These are phyloP conservation scores for Saccostrea cuccullata DNA, from an alignment of 1,140 invertebrate species.

Conservation along the genomic window DNA sequence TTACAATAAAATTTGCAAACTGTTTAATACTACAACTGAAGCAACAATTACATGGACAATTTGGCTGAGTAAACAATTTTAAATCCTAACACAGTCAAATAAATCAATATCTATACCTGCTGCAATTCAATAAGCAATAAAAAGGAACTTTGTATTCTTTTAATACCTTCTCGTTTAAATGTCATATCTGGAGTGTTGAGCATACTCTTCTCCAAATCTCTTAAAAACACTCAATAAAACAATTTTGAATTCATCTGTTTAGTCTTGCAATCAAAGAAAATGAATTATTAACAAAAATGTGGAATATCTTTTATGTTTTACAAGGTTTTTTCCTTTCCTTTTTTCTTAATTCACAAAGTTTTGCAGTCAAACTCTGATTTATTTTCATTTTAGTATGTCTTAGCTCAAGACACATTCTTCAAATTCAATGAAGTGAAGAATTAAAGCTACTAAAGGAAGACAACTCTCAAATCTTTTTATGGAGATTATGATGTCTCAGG, in stretches of 20 bases:
- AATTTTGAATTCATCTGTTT: background rate
- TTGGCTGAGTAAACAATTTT: constrained; percentile 5
- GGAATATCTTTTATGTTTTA: background rate
- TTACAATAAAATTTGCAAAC: background rate
- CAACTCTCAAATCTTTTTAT: background rate
- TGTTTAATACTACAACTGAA: background rate
- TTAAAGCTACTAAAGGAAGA: background rate
- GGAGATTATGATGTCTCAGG: background rate
- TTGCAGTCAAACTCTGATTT: background rate
- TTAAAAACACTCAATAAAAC: background rate
- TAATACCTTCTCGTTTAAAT: constrained; percentile 12
- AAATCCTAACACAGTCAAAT: constrained; percentile 18
- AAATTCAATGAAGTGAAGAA: background rate
- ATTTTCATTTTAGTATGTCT: background rate
- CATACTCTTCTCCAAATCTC: background rate
- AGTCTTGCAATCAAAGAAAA: background rate
- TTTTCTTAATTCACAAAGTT: background rate
- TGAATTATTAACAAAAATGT: background rate
- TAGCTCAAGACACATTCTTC: background rate
- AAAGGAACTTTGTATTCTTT: constrained; percentile 1
- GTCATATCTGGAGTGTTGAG: constrained; percentile 18
- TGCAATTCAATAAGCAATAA: constrained; percentile 13
- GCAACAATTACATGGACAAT: constrained; percentile 20
- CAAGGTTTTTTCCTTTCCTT: background rate
- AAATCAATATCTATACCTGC: constrained; percentile 12